Evolutionary conservation across 2,113 vertebrate genomes (phyloP).

Genomic region (Syngnathoides biaculeatus): DNA sequence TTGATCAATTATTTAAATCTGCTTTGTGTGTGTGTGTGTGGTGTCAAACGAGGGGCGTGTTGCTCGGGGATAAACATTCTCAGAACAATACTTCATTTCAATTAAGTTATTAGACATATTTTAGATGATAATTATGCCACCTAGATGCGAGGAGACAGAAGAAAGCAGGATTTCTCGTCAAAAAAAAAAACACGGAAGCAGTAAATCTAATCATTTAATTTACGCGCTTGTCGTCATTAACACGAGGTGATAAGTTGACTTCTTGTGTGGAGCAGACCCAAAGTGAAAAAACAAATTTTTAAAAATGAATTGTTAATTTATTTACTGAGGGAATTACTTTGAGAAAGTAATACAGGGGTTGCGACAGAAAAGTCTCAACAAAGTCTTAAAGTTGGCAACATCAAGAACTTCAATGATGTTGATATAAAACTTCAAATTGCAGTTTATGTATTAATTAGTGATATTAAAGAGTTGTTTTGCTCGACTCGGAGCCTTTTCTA

Average conservation of each 20-base stretch:
- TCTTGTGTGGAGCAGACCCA: background rate
- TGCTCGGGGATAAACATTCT: constrained; percentile 46
- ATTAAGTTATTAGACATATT: background rate
- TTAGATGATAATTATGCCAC: background rate
- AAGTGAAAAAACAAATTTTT: no score
- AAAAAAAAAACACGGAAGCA: background rate
- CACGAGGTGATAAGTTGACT: background rate
- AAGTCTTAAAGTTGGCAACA: no score
- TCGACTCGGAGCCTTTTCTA: no score
- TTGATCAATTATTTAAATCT: constrained; percentile 78
- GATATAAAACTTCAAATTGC: no score
- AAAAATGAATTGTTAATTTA: no score
- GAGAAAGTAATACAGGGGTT: no score
- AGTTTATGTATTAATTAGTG: no score
- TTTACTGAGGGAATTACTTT: no score
- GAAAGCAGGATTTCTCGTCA: constrained; percentile 3
- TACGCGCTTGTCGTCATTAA: background rate
- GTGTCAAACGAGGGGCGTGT: constrained; percentile 50
- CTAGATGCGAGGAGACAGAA: constrained; percentile 8
- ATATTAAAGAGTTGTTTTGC: no score
- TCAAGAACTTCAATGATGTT: no score
- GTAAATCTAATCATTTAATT: constrained; percentile 1
- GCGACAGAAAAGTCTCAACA: no score
- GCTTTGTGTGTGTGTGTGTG: constrained; percentile 35
- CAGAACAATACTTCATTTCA: background rate